These are phyloP conservation scores for Psittacula derbiana DNA, from an alignment of 2,797 vertebrate genomes.

Conservation along the genomic window DNA sequence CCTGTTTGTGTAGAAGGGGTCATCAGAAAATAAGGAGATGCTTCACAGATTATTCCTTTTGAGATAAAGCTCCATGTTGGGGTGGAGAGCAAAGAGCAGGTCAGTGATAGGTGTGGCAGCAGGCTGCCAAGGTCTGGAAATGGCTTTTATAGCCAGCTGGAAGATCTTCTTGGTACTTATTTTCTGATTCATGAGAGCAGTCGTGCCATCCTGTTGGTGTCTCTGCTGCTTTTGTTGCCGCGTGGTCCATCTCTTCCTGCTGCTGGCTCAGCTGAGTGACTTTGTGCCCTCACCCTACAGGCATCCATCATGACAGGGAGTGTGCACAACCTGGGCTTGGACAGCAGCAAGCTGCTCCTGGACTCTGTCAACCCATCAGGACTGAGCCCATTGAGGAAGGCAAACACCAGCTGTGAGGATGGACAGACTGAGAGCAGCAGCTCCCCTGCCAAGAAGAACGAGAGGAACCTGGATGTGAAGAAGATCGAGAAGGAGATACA, in stretches of 20 bases:
- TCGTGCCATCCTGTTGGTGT: fast-evolving
- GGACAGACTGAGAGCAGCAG: conserved; percentile 66
- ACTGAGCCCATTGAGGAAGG: conserved; percentile 73
- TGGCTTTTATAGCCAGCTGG: neutral
- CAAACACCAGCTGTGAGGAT: conserved; percentile 46
- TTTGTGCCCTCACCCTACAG: conserved; percentile 66
- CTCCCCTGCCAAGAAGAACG: conserved; percentile 68
- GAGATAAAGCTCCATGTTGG: neutral
- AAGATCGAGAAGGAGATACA: conserved; percentile 89
- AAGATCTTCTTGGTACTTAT: neutral
- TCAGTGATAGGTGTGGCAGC: neutral
- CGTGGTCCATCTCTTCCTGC: neutral
- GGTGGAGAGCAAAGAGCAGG: neutral
- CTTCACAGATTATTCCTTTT: neutral
- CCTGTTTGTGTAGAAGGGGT: neutral
- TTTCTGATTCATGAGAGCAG: neutral
- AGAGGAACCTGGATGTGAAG: conserved; percentile 86
- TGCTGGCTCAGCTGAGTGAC: neutral
- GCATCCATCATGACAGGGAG: conserved; percentile 95
- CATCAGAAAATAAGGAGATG: neutral
- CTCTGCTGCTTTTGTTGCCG: fast-evolving
- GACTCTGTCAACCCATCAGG: conserved; percentile 72
- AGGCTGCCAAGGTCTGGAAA: neutral
- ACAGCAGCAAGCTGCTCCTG: conserved; percentile 79
- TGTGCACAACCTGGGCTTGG: conserved; percentile 87